These are phyloP conservation scores for Candidula unifasciata DNA, from an alignment of 2,888 invertebrate genomes.

Conservation along the genomic window DNA sequence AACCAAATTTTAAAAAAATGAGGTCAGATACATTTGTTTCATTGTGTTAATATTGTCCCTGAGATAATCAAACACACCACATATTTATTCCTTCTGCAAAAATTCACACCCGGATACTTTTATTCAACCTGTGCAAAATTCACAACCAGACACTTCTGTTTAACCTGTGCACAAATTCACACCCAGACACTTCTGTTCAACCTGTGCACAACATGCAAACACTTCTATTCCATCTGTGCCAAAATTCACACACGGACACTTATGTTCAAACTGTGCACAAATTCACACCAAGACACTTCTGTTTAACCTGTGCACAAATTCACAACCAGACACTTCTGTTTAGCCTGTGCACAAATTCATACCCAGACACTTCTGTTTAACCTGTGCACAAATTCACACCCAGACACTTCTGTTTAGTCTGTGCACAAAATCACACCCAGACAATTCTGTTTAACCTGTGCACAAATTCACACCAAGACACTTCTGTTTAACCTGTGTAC, in stretches of 20 bases:
- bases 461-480: neutral
- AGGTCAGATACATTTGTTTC: constrained; percentile 32
- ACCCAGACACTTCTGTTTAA: constrained; percentile 16
- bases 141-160: neutral
- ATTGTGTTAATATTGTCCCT: constrained; percentile 37
- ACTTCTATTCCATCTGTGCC: too few species aligned
- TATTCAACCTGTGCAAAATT: neutral
- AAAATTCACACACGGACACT: too few species aligned
- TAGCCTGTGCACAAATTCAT: neutral
- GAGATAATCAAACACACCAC: neutral
- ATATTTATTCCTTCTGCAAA: neutral
- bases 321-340: too few species aligned
- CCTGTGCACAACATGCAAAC: too few species aligned
- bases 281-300: too few species aligned
- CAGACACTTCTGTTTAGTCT: neutral
- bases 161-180: neutral
- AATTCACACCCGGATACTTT: neutral
- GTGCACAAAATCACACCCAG: neutral
- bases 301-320: too few species aligned
- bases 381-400: neutral
- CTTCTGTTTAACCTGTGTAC: too few species aligned
- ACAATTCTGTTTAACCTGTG: constrained; percentile 4
- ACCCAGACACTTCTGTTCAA: neutral
- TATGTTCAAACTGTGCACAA: too few species aligned
- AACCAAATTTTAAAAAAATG: constrained; percentile 31